Conservation (phyloP, 2,797 vertebrate species). For the Mastacembelus armatus region DNA sequence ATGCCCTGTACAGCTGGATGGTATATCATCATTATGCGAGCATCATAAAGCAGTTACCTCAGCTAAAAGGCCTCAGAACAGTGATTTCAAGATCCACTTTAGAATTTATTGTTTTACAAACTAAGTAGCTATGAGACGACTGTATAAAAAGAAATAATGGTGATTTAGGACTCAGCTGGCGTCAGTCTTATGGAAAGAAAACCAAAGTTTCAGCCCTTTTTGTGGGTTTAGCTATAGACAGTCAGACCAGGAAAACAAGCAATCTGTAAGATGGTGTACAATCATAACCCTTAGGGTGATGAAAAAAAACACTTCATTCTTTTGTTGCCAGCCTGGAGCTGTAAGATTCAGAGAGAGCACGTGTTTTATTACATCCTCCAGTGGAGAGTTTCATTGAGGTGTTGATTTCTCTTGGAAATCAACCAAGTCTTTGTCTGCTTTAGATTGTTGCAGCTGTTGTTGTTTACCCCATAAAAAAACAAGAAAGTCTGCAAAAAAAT, state of each 20-base stretch:
- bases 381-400: constrained; percentile 47
- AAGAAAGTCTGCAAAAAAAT: neutral
- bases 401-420: constrained; percentile 32
- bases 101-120: constrained; percentile 47
- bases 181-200: constrained; percentile 10
- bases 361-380: constrained; percentile 58
- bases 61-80: constrained; percentile 22
- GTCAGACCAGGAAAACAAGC: constrained; percentile 28
- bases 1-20: constrained; percentile 21
- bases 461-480: neutral
- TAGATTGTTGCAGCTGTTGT: constrained; percentile 15
- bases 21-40: constrained; percentile 23
- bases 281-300: constrained; percentile 21
- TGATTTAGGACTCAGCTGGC: constrained; percentile 37
- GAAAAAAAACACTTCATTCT: neutral
- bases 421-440: constrained; percentile 39
- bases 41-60: constrained; percentile 28
- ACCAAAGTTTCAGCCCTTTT: constrained; percentile 13
- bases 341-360: constrained; percentile 29
- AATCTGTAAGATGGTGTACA: constrained; percentile 26
- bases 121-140: no score
- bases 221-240: constrained; percentile 18
- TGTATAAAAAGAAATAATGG: constrained; percentile 27
- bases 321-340: constrained; percentile 39
- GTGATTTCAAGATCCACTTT: constrained; percentile 17